Percentiles rank a stretch among this genome's conserved stretches.
Evolutionary conservation across 2,888 invertebrate species (phyloP).

Genomic region (Nomada lathburiana): DNA sequence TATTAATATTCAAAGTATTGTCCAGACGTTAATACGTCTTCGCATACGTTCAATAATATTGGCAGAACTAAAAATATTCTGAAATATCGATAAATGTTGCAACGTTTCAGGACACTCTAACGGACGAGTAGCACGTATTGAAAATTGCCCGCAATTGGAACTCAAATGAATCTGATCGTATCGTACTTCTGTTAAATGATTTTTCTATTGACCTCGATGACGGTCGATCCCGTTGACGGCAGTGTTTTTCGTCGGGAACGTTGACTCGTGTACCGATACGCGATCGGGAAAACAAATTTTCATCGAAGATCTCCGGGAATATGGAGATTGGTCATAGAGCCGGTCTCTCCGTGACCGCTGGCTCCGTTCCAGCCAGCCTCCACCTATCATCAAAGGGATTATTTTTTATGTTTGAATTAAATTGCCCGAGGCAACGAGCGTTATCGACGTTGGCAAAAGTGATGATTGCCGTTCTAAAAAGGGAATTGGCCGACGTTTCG

Average conservation of each 20-base stretch:
- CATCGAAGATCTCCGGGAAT: conserved; percentile 29
- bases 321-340: conserved; percentile 53
- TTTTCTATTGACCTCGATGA: too few relatives aligned
- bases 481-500: conserved; percentile 65
- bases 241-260: conserved; percentile 1
- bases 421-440: conserved; percentile 66
- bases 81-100: too few relatives aligned
- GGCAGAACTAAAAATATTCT: too few relatives aligned
- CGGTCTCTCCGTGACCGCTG: conserved; percentile 61
- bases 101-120: too few relatives aligned
- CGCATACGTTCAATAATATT: too few relatives aligned
- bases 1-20: too few relatives aligned
- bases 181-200: too few relatives aligned
- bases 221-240: background rate
- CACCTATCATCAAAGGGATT: conserved; percentile 67
- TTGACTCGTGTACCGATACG: background rate
- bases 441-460: conserved; percentile 67
- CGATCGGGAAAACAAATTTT: conserved; percentile 48
- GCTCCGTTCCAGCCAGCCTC: conserved; percentile 63
- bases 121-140: too few relatives aligned
- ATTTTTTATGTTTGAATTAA: conserved; percentile 74
- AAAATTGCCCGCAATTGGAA: too few relatives aligned
- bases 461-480: conserved; percentile 64
- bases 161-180: too few relatives aligned
- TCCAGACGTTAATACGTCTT: too few relatives aligned